Evolutionary conservation across 2,888 invertebrate genomes (phyloP).

Genomic region (Fissipunctia ypsillon): DNA sequence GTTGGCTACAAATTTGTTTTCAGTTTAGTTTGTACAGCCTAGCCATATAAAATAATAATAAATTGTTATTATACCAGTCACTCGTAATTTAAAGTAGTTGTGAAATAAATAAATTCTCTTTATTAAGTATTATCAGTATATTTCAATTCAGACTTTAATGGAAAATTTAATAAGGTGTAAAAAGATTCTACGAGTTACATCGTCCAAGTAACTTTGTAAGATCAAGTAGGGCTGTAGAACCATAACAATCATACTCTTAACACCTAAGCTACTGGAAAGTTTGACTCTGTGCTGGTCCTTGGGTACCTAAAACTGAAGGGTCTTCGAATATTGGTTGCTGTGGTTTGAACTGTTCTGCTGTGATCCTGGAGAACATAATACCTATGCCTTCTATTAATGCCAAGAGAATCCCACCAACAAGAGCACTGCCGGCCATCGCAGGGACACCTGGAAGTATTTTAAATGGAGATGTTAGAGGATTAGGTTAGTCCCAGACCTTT

Average conservation of each 20-base stretch:
- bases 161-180: background rate
- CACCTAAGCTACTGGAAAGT: conserved; percentile 79
- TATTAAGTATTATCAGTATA: background rate
- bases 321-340: conserved; percentile 94
- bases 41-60: background rate
- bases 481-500: no score
- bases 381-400: conserved; percentile 99
- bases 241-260: conserved; percentile 60
- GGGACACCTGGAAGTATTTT: conserved; percentile 90
- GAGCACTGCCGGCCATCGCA: conserved; percentile 98
- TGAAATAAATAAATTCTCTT: background rate
- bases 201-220: background rate
- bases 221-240: conserved; percentile 68
- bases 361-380: conserved; percentile 97
- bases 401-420: conserved; percentile 98
- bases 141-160: conserved; percentile 3
- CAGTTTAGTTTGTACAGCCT: conserved; percentile 57
- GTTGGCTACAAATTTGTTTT: conserved; percentile 59
- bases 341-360: conserved; percentile 98
- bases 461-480: conserved; percentile 2
- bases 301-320: conserved; percentile 92
- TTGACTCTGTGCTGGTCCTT: conserved; percentile 82
- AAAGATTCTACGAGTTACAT: conserved; percentile 5
- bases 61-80: background rate
- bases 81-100: conserved; percentile 13